These are phyloP conservation scores for Eriosoma lanigerum DNA, from an alignment of 1,140 invertebrate genomes.

Conservation along the genomic window DNA sequence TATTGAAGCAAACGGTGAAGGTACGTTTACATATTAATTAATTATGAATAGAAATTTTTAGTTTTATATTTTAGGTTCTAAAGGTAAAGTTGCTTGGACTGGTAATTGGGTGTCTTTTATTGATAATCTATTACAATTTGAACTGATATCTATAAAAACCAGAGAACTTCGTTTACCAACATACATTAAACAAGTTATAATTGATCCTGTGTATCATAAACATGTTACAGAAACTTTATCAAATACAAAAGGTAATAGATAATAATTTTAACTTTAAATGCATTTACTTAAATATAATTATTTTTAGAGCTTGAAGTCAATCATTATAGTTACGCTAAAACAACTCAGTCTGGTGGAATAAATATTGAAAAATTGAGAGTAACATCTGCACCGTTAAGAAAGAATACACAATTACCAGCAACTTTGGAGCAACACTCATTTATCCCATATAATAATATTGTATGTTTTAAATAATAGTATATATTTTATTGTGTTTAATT, in stretches of 20 bases:
- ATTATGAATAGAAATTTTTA: background rate
- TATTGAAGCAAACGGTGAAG: constrained; percentile 66
- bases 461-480: background rate
- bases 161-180: constrained; percentile 83
- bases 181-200: constrained; percentile 73
- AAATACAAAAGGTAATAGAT: constrained; percentile 60
- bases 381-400: constrained; percentile 8
- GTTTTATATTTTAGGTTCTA: constrained; percentile 47
- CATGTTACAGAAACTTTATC: constrained; percentile 61
- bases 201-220: constrained; percentile 69
- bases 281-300: background rate
- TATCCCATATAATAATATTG: background rate
- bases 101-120: constrained; percentile 90
- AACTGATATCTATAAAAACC: constrained; percentile 72
- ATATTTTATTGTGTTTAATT: background rate
- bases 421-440: constrained; percentile 25
- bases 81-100: constrained; percentile 69
- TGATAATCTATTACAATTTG: constrained; percentile 91
- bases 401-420: constrained; percentile 7
- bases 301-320: constrained; percentile 23
- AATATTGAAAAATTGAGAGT: constrained; percentile 26
- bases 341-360: constrained; percentile 18
- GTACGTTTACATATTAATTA: constrained; percentile 54
- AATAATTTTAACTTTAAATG: background rate
- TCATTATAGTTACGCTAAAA: constrained; percentile 9